Percentiles rank a stretch among this genome's conserved stretches.
Evolutionary conservation across 2,113 vertebrate genomes (phyloP).

Genomic region (Microtus pennsylvanicus): DNA sequence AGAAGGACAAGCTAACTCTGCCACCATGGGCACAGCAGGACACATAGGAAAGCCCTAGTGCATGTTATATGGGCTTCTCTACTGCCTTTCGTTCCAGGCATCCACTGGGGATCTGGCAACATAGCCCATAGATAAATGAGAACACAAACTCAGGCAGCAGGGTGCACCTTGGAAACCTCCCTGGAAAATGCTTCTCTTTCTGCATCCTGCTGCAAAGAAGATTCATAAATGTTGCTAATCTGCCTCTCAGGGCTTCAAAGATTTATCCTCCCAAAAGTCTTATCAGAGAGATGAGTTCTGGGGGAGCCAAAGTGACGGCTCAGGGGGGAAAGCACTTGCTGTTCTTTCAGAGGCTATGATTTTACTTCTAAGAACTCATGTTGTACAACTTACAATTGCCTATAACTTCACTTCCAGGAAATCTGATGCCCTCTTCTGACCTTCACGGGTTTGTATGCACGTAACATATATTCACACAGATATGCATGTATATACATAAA

Average conservation of each 20-base stretch:
- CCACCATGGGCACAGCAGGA: too few species aligned
- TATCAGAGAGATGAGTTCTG: conserved; percentile 17
- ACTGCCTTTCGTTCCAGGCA: not conserved
- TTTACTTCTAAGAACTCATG: not conserved
- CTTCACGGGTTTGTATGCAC: not conserved
- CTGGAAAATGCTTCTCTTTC: not conserved
- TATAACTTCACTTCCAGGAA: not conserved
- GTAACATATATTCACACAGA: not conserved
- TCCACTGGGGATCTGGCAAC: not conserved
- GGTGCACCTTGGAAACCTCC: conserved; percentile 33
- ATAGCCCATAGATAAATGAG: not conserved
- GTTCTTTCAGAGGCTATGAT: too few species aligned
- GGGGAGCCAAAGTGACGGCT: not conserved
- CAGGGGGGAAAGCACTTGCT: not conserved
- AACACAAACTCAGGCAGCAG: not conserved
- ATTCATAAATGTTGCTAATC: not conserved
- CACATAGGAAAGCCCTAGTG: not conserved
- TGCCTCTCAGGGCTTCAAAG: not conserved
- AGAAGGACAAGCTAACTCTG: not conserved
- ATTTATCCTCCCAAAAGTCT: conserved; percentile 44
- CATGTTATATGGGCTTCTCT: not conserved
- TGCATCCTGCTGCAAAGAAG: not conserved
- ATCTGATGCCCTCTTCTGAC: not conserved
- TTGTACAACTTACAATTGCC: not conserved
- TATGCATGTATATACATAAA: not conserved